Evolutionary conservation across 1,140 invertebrate species (phyloP).

Genomic region (Papilio machaon): DNA sequence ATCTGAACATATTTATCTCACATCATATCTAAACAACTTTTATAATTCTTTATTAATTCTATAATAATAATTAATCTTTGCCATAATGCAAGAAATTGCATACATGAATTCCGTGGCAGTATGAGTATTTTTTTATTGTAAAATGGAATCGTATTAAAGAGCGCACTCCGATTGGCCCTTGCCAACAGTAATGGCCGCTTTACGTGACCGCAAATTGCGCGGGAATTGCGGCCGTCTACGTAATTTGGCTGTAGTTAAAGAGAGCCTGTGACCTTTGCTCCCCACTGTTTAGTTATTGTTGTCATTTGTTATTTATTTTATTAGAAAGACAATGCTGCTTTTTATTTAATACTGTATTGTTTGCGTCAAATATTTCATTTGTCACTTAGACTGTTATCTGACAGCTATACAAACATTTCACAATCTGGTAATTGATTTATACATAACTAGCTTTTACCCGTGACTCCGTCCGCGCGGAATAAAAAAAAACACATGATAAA

Average conservation of each 20-base stretch:
- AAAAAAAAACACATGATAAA: no score
- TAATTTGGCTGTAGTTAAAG: constrained; percentile 45
- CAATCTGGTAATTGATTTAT: no score
- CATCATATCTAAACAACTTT: neutral
- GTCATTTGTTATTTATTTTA: constrained; percentile 32
- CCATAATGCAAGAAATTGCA: constrained; percentile 35
- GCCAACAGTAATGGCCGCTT: constrained; percentile 66
- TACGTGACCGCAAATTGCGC: constrained; percentile 75
- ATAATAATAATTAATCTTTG: constrained; percentile 18
- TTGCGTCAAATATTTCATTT: neutral
- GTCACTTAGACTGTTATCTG: neutral
- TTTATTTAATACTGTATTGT: constrained; percentile 29
- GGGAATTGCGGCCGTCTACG: constrained; percentile 56
- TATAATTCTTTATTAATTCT: no score
- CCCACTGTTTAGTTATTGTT: constrained; percentile 42
- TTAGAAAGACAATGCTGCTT: constrained; percentile 28
- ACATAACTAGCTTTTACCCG: no score
- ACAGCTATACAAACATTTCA: no score
- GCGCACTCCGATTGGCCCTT: constrained; percentile 63
- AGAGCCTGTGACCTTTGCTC: constrained; percentile 39
- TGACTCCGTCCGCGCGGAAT: no score
- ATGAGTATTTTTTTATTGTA: constrained; percentile 59
- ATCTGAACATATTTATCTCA: constrained; percentile 12
- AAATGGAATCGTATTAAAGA: constrained; percentile 69
- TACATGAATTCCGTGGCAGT: constrained; percentile 51